Conservation (phyloP, 2,797 vertebrate genomes). For the Vultur gryphus region DNA sequence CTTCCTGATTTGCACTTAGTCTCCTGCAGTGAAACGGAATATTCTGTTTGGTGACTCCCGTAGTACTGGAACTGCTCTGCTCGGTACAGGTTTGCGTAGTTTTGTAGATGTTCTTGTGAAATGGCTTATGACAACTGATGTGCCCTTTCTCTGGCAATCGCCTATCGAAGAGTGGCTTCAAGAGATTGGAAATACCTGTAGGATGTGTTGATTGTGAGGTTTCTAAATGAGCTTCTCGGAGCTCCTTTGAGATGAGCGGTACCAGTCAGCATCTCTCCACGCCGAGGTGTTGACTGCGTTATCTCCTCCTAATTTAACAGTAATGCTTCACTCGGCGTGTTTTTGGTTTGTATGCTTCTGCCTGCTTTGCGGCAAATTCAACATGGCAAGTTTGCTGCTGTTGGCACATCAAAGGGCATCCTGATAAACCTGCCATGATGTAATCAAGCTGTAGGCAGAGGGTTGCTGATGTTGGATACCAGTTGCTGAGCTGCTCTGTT, state of each 20-base stretch:
- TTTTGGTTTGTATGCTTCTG: neutral
- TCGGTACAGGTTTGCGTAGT: neutral
- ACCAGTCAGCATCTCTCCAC: neutral
- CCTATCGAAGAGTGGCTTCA: neutral
- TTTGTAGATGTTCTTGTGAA: neutral
- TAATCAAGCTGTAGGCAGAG: neutral
- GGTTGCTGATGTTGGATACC: neutral
- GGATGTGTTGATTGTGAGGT: neutral
- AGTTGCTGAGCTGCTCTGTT: neutral
- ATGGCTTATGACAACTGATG: neutral
- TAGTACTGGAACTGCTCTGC: neutral
- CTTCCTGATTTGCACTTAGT: neutral
- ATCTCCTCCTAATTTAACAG: neutral
- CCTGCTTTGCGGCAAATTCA: neutral
- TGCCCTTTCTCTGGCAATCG: neutral
- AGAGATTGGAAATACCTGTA: neutral
- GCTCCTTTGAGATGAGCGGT: neutral
- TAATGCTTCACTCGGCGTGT: rapidly evolving
- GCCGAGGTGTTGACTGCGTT: neutral
- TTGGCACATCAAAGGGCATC: neutral
- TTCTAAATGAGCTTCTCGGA: neutral
- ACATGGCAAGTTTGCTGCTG: neutral
- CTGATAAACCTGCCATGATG: neutral
- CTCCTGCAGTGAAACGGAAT: neutral
- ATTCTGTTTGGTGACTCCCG: neutral